Evolutionary conservation across 2,888 invertebrate genomes (phyloP).

Genomic region (Bruchidius siliquastri): DNA sequence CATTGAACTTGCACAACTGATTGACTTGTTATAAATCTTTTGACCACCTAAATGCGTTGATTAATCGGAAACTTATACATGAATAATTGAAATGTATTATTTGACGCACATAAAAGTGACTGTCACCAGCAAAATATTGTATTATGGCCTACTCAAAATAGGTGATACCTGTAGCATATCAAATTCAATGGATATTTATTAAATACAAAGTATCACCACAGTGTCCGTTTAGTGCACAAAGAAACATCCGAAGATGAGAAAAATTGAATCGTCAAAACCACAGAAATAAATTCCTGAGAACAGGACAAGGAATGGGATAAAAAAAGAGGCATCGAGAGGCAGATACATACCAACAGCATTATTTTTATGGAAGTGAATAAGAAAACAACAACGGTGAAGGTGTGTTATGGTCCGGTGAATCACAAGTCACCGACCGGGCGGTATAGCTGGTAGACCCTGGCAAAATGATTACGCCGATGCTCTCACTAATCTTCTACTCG

Average conservation of each 20-base stretch:
- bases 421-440: conserved; percentile 39
- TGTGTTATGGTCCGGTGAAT: conserved; percentile 38
- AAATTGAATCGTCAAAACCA: neutral
- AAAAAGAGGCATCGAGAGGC: neutral
- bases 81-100: too few relatives aligned
- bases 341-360: neutral
- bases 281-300: neutral
- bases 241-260: neutral
- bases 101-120: too few relatives aligned
- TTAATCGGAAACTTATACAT: too few relatives aligned
- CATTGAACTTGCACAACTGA: too few relatives aligned
- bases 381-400: neutral
- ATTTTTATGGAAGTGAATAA: neutral
- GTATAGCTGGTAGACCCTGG: conserved; percentile 38
- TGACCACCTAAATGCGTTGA: too few relatives aligned
- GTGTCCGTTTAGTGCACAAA: neutral
- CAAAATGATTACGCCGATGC: conserved; percentile 31
- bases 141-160: too few relatives aligned
- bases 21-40: too few relatives aligned
- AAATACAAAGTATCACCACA: neutral
- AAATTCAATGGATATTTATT: too few relatives aligned
- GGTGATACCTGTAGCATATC: too few relatives aligned
- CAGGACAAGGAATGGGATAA: neutral
- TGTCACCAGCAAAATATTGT: too few relatives aligned
- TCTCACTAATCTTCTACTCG: conserved; percentile 10